These are phyloP conservation scores for Noturus placidus DNA, from an alignment of 2,113 vertebrate species.

Conservation along the genomic window DNA sequence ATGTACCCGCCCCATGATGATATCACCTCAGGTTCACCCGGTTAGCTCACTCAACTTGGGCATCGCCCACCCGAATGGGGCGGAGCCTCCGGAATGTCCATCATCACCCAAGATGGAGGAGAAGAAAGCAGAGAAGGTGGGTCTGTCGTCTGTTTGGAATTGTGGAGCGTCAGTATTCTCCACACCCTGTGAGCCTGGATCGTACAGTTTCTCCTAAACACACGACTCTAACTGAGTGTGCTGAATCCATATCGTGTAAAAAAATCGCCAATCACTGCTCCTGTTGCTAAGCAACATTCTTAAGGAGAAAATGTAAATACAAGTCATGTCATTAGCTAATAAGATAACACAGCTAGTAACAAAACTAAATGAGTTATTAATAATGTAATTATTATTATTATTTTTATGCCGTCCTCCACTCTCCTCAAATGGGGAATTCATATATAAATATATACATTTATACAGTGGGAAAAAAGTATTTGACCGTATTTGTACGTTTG, in stretches of 20 bases:
- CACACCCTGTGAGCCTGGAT: neutral
- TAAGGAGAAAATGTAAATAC: neutral
- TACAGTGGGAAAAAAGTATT: too few species aligned
- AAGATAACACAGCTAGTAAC: neutral
- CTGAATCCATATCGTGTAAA: neutral
- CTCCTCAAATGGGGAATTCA: too few species aligned
- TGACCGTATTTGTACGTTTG: too few species aligned
- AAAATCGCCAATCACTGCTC: neutral
- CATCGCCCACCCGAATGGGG: conserved; percentile 77
- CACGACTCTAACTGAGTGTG: neutral
- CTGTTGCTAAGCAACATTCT: neutral
- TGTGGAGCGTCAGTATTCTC: neutral
- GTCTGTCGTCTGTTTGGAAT: neutral
- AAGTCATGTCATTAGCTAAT: neutral
- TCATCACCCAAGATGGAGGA: conserved; percentile 71
- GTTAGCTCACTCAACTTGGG: conserved; percentile 76
- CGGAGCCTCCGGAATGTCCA: conserved; percentile 60
- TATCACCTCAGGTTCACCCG: conserved; percentile 65
- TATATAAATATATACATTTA: too few species aligned
- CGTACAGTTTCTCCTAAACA: neutral
- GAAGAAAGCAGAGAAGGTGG: conserved; percentile 89
- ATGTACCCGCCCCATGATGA: conserved; percentile 64
- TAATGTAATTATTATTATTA: neutral
- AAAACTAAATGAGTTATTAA: neutral
- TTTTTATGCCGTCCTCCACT: neutral